Conservation (phyloP, 2,888 invertebrate genomes). For the Salpingus planirostris region DNA sequence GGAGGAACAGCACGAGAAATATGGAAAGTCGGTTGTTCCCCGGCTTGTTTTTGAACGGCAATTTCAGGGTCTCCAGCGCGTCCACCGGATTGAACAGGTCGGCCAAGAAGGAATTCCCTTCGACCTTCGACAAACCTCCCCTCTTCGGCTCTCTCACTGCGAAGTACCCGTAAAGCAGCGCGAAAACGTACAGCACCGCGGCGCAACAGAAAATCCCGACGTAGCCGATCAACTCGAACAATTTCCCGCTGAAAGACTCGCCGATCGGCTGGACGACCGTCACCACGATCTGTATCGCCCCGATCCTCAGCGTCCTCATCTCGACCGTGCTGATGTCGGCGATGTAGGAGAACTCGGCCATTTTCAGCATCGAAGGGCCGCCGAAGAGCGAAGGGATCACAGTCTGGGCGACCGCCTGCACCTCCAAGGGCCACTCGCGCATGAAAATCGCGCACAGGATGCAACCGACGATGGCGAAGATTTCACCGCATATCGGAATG, state of each 20-base stretch:
- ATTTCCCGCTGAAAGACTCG: constrained; percentile 30
- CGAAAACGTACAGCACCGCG: constrained; percentile 27
- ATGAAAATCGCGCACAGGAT: constrained; percentile 48
- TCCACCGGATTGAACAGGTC: constrained; percentile 35
- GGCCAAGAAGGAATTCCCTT: constrained; percentile 20
- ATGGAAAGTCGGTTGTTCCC: constrained; percentile 28
- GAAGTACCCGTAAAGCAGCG: constrained; percentile 31
- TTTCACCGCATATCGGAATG: constrained; percentile 36
- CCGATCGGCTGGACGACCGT: constrained; percentile 27
- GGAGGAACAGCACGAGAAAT: constrained; percentile 24
- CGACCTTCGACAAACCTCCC: constrained; percentile 12
- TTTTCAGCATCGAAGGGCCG: constrained; percentile 43
- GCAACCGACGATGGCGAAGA: constrained; percentile 44
- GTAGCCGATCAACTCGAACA: constrained; percentile 32
- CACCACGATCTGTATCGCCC: constrained; percentile 43
- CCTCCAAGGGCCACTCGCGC: constrained; percentile 45
- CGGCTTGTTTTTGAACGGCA: constrained; percentile 27
- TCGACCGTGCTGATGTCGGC: constrained; percentile 45
- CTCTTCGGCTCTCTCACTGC: constrained; percentile 31
- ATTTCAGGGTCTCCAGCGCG: constrained; percentile 31
- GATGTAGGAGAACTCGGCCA: constrained; percentile 39
- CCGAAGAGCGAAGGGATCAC: constrained; percentile 51
- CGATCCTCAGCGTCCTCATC: constrained; percentile 53
- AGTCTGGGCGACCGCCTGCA: constrained; percentile 47
- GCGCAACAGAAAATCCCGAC: constrained; percentile 29